phyloP scores from a whole-genome alignment of 2,113 vertebrate species.

The cattle (Bos taurus) region DNA sequence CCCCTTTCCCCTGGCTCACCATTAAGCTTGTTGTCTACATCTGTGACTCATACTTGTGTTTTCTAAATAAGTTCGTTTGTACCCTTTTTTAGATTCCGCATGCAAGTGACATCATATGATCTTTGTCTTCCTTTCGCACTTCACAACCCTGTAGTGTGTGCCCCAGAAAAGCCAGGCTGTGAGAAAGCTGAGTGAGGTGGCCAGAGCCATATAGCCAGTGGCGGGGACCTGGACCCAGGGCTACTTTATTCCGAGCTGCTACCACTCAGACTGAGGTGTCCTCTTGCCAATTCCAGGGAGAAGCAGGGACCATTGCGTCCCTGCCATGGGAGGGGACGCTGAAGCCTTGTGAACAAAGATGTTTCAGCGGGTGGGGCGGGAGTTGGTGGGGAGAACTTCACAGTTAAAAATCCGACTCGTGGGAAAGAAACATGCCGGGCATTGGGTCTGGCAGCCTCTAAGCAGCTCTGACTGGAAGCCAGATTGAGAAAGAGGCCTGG shows the following conservation, averaged over 20 bases:
- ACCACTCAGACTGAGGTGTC: not conserved
- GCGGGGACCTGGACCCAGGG: not conserved
- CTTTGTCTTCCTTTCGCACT: not conserved
- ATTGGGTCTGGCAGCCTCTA: not conserved
- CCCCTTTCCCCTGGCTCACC: not conserved
- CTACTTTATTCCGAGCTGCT: not conserved
- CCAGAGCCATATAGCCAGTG: not conserved
- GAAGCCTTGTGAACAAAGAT: not conserved
- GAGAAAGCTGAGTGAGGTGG: not conserved
- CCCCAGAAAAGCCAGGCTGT: not conserved
- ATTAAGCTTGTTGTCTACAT: not conserved
- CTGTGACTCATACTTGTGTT: not conserved
- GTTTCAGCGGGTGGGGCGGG: not conserved
- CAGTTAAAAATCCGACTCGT: not conserved
- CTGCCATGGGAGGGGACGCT: not conserved
- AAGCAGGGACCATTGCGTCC: not conserved
- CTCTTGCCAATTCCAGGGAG: not conserved
- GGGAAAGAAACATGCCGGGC: not conserved
- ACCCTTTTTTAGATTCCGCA: not conserved
- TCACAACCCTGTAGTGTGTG: not conserved
- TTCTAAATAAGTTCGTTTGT: not conserved
- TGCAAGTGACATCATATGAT: not conserved
- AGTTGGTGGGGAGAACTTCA: not conserved
- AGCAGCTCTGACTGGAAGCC: conserved; percentile 37
- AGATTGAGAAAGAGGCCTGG: conserved; percentile 54